Percentiles rank a stretch among this genome's conserved stretches.
phyloP scores from a whole-genome alignment of 2,113 vertebrate species.

The Phodopus roborovskii region DNA sequence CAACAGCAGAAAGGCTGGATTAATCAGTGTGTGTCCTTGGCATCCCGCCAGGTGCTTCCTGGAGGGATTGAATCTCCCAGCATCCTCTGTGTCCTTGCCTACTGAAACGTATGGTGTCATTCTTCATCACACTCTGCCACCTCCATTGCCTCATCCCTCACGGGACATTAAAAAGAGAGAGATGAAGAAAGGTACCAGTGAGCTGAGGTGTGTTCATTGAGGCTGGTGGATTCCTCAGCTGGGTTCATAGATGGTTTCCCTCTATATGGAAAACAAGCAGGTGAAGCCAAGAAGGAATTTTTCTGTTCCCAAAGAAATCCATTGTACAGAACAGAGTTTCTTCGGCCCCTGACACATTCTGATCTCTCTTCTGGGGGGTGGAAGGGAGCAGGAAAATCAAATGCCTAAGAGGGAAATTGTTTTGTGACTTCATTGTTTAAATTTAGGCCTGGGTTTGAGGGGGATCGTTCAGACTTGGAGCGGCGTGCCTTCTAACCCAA shows the following conservation, averaged over 20 bases:
- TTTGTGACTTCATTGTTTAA: constrained; percentile 88
- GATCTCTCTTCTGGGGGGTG: background rate
- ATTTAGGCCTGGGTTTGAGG: constrained; percentile 85
- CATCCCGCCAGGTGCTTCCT: constrained; percentile 50
- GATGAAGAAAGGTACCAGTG: background rate
- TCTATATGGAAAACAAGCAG: constrained; percentile 3
- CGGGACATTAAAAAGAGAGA: background rate
- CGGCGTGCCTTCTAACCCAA: constrained; percentile 84
- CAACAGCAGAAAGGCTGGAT: background rate
- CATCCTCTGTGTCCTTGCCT: constrained; percentile 10
- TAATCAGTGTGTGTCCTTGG: constrained; percentile 36
- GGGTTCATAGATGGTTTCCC: background rate
- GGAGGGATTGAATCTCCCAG: background rate
- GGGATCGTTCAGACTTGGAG: constrained; percentile 82
- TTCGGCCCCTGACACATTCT: background rate
- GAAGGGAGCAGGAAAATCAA: background rate
- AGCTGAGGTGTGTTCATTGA: constrained; percentile 31
- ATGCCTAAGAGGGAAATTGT: constrained; percentile 83
- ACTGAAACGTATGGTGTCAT: constrained; percentile 29
- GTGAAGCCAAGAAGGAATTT: background rate
- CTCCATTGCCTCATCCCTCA: background rate
- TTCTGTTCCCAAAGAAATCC: constrained; percentile 30
- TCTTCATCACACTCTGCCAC: constrained; percentile 52
- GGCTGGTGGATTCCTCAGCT: background rate
- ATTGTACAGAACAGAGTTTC: background rate